A percentile compares a stretch with the other conserved stretches of the same genome.
Evolutionary conservation across 2,113 vertebrate genomes (phyloP).

Genomic region (Ceyx melanurus): DNA sequence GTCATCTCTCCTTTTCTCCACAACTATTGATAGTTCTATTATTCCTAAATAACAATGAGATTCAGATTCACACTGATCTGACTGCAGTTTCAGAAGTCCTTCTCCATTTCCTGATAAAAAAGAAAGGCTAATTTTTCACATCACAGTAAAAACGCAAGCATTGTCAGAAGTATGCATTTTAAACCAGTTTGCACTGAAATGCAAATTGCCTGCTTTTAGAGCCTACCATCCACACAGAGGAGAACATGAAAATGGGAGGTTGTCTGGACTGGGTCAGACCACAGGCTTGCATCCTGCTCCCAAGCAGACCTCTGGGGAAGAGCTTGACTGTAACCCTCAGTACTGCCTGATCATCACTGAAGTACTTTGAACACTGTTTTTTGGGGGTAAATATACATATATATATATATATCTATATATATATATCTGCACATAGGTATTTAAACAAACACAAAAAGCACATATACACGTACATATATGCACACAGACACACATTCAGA

Average conservation of each 20-base stretch:
- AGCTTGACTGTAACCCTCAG: not conserved
- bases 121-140: not conserved
- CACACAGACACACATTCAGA: too few species aligned
- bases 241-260: not conserved
- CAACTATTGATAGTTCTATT: not conserved
- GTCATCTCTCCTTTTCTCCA: not conserved
- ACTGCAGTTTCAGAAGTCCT: not conserved
- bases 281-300: not conserved
- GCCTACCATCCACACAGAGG: not conserved
- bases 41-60: not conserved
- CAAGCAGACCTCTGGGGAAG: not conserved
- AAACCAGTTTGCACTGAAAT: not conserved
- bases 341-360: not conserved
- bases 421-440: too few species aligned
- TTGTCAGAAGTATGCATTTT: not conserved
- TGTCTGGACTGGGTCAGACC: not conserved
- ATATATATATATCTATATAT: too few species aligned
- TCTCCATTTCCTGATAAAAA: not conserved
- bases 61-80: not conserved
- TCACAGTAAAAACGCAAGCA: not conserved
- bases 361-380: not conserved
- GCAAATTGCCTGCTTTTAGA: not conserved
- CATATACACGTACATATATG: too few species aligned
- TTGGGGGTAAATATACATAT: too few species aligned
- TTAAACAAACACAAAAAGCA: too few species aligned